Conservation (phyloP, 1,140 invertebrate species). For the Pseudobourletiella spinata region DNA sequence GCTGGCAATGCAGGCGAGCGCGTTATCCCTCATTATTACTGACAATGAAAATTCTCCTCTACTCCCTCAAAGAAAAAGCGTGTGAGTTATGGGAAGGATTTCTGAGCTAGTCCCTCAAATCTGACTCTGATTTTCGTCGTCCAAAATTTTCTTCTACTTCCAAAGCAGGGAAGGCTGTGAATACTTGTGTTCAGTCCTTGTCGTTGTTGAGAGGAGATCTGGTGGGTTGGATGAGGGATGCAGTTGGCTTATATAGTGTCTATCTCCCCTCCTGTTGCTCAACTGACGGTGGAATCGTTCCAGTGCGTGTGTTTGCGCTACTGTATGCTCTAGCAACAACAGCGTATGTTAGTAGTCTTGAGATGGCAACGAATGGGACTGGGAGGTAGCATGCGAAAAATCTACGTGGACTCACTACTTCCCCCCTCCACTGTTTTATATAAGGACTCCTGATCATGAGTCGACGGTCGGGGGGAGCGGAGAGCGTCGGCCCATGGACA, state of each 20-base stretch:
- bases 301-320: no score
- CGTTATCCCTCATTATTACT: slow-evolving; percentile 25
- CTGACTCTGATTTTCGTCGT: no score
- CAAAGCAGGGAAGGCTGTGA: no score
- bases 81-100: not conserved
- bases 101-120: no score
- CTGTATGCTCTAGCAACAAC: not conserved
- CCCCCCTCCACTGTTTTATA: not conserved
- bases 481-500: not conserved
- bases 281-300: no score
- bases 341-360: not conserved
- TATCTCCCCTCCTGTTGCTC: no score
- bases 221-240: not conserved
- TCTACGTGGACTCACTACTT: not conserved
- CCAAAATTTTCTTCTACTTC: no score
- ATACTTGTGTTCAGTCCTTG: not conserved
- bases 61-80: not conserved
- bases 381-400: not conserved
- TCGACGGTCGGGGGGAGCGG: not conserved
- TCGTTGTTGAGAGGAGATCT: not conserved
- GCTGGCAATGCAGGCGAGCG: slow-evolving; percentile 6
- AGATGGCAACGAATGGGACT: not conserved
- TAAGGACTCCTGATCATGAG: no score
- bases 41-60: not conserved
- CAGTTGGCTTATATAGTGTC: not conserved